Evolutionary conservation across 2,888 invertebrate species (phyloP).

Genomic region (Drosophila lutescens): DNA sequence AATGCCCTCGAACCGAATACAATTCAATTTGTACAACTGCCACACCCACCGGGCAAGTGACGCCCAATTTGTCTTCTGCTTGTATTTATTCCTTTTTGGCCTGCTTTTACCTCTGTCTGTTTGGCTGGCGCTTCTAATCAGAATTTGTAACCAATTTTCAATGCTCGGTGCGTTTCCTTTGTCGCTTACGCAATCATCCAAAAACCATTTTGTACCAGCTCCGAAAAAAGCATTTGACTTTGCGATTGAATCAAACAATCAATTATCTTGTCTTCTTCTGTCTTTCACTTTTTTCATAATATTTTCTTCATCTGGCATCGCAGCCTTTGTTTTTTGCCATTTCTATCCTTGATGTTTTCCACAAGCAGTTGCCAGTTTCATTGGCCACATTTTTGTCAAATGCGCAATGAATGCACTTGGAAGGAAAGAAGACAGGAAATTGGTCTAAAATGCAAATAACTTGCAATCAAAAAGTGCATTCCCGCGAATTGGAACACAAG

Average conservation of each 20-base stretch:
- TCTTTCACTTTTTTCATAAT: slow-evolving; percentile 27
- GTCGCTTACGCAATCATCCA: slow-evolving; percentile 70
- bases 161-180: slow-evolving; percentile 71
- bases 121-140: slow-evolving; percentile 73
- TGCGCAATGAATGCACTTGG: slow-evolving; percentile 32
- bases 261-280: slow-evolving; percentile 72
- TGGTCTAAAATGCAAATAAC: slow-evolving; percentile 35
- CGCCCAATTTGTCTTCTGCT: slow-evolving; percentile 40
- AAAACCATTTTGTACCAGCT: slow-evolving; percentile 35
- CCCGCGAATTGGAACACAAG: too few species aligned
- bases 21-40: slow-evolving; percentile 72
- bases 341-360: slow-evolving; percentile 28
- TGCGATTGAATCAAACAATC: slow-evolving; percentile 78
- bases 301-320: slow-evolving; percentile 22
- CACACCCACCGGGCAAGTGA: slow-evolving; percentile 53
- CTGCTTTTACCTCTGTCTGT: slow-evolving; percentile 53
- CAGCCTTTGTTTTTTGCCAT: slow-evolving; percentile 18
- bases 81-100: slow-evolving; percentile 26
- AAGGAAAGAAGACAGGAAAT: slow-evolving; percentile 21
- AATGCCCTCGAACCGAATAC: slow-evolving; percentile 60
- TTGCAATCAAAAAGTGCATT: slow-evolving; percentile 3
- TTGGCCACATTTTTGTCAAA: slow-evolving; percentile 67
- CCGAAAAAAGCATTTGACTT: slow-evolving; percentile 70
- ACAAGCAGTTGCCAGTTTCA: slow-evolving; percentile 61
- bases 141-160: slow-evolving; percentile 77